Evolutionary conservation across 2,113 vertebrate species (phyloP), one percentile per base, ranked within the genome.

Genomic region (Isichthys henryi): DNA sequence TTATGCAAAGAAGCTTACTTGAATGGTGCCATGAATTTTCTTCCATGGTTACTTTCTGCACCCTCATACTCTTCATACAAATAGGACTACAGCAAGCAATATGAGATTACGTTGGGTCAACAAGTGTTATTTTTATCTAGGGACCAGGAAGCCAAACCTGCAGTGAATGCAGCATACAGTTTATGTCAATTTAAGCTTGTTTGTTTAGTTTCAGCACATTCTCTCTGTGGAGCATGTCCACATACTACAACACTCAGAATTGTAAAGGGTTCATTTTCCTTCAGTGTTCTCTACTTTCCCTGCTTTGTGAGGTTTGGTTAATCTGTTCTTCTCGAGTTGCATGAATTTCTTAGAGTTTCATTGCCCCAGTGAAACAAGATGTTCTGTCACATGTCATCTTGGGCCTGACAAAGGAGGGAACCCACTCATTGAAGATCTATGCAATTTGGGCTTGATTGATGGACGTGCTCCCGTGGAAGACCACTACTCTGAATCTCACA

Each of bases 81-180:
- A 84, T 15, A n/a, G 39, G 83, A 58, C 49, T 27, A 23, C 52
- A 43, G 58, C 31, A 52, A 43, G 62, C 27, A 52, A 58, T 83
- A 35, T 90, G 85, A 70, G 50, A 87, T 90, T 87, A 90, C 89
- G 3, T 90, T 90, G 84, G 17, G 70, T 90, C 85, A 74, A 90
- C 84, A 80, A 48, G 49, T 87, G 39, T 87, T 87, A 87, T 90
- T 90, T 87, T 87, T 87, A 90, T 87, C 85, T 19, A 0, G 10
- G 27, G 50, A 62, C 58, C 48, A 53, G n/a, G 53, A 56, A 45
- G 89, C 45, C 89, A 74, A 31, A 85, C 31, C 58, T 86, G 58
- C n/a, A 90, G 43, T 74, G 19, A 58, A 45, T 53, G 21, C 43
- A 87, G 19, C 15, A n/a, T 87, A 62, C 48, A 52, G 48, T 87